phyloP scores from a whole-genome alignment of 2,113 vertebrate genomes.

The Centropristis striata region DNA sequence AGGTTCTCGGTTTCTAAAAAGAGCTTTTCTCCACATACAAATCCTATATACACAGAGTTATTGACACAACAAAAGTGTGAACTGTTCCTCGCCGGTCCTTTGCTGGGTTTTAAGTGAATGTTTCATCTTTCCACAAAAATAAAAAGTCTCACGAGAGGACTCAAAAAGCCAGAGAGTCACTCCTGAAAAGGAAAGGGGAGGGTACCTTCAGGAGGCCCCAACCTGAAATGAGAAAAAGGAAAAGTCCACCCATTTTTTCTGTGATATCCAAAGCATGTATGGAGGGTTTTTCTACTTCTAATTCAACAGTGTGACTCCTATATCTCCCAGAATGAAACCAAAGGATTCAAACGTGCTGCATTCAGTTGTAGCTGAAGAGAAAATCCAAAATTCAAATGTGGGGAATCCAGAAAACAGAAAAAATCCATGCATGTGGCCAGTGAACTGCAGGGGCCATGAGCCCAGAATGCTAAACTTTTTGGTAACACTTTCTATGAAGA shows the following conservation, averaged over 20 bases:
- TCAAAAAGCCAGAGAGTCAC: conserved; percentile 27
- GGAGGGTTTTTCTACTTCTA: not conserved
- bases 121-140: conserved; percentile 34
- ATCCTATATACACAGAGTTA: conserved; percentile 66
- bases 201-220: conserved; percentile 87
- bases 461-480: no score
- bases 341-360: not conserved
- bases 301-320: conserved; percentile 10
- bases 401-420: conserved; percentile 13
- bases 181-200: not conserved
- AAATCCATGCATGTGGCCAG: conserved; percentile 34
- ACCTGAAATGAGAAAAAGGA: conserved; percentile 2
- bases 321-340: conserved; percentile 28
- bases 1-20: conserved; percentile 69
- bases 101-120: conserved; percentile 27
- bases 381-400: conserved; percentile 1
- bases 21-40: conserved; percentile 81
- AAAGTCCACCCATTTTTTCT: conserved; percentile 13
- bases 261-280: conserved; percentile 15
- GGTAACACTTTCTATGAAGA: no score
- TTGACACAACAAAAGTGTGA: conserved; percentile 70
- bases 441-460: not conserved
- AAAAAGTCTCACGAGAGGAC: conserved; percentile 34
- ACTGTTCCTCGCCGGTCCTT: conserved; percentile 43
- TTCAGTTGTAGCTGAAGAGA: not conserved